A percentile compares a stretch with the other conserved stretches of the same genome.
phyloP scores from a whole-genome alignment of 2,888 invertebrate species.

The Amitus sp. region DNA sequence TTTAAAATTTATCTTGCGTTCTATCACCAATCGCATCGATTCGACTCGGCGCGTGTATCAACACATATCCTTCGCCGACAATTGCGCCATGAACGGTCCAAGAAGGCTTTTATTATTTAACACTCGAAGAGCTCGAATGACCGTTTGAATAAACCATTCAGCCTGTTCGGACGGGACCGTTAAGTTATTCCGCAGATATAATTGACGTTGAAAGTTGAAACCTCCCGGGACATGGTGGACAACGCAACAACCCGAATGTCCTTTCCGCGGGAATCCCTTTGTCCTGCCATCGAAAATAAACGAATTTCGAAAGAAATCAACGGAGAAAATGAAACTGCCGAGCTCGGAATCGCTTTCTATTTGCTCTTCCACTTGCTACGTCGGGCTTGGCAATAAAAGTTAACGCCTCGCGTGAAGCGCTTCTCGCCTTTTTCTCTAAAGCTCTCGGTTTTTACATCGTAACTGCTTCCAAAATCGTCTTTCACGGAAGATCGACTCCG shows the following conservation, averaged over 20 bases:
- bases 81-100: slow-evolving; percentile 55
- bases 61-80: slow-evolving; percentile 39
- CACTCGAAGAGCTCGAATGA: slow-evolving; percentile 62
- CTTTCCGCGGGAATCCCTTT: slow-evolving; percentile 26
- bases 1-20: background rate
- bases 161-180: slow-evolving; percentile 63
- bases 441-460: background rate
- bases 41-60: background rate
- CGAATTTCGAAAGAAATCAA: slow-evolving; percentile 3
- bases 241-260: slow-evolving; percentile 50
- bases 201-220: slow-evolving; percentile 62
- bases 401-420: slow-evolving; percentile 17
- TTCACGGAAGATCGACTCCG: background rate
- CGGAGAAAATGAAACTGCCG: background rate
- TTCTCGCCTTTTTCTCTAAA: slow-evolving; percentile 3
- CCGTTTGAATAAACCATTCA: slow-evolving; percentile 64
- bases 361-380: slow-evolving; percentile 31
- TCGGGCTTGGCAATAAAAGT: slow-evolving; percentile 28
- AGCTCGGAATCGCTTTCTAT: slow-evolving; percentile 32
- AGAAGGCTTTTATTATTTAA: slow-evolving; percentile 63
- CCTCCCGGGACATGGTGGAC: slow-evolving; percentile 55
- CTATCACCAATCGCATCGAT: background rate
- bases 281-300: background rate
- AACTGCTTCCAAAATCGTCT: background rate
- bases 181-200: slow-evolving; percentile 65